Evolutionary conservation across 1,140 invertebrate genomes (phyloP).

Genomic region (Drosophila malerkotliana): DNA sequence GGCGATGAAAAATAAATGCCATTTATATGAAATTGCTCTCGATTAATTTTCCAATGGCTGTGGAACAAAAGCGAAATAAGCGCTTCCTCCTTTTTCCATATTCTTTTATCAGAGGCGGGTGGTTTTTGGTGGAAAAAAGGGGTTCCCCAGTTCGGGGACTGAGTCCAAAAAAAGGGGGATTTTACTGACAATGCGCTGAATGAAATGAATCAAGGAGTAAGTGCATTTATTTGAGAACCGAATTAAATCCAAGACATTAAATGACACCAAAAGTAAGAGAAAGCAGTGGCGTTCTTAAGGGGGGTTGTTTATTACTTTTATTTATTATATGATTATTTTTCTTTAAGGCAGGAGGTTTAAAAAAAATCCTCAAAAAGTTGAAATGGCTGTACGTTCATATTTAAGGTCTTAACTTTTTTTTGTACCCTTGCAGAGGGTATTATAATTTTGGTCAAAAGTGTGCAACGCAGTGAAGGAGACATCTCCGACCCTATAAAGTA

Average conservation of each 20-base stretch:
- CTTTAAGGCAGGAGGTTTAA: neutral
- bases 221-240: slow-evolving; percentile 48
- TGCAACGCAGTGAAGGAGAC: too few species aligned
- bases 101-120: neutral
- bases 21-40: slow-evolving; percentile 70
- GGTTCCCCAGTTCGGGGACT: neutral
- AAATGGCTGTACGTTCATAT: too few species aligned
- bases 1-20: slow-evolving; percentile 50
- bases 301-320: neutral
- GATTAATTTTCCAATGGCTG: slow-evolving; percentile 60
- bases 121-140: neutral
- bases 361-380: too few species aligned
- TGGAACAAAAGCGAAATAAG: slow-evolving; percentile 32
- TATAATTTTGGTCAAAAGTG: too few species aligned
- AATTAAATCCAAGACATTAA: slow-evolving; percentile 22
- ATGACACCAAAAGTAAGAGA: slow-evolving; percentile 7
- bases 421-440: too few species aligned
- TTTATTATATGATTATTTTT: neutral
- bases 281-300: neutral
- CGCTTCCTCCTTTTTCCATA: slow-evolving; percentile 18
- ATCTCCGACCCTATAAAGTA: too few species aligned
- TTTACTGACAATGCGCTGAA: slow-evolving; percentile 33
- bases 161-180: neutral
- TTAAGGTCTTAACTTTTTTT: too few species aligned
- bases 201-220: slow-evolving; percentile 53